Percentiles rank a stretch among this genome's conserved stretches.
Evolutionary conservation across 2,113 vertebrate species (phyloP).

Genomic region (Polypterus bichir): DNA sequence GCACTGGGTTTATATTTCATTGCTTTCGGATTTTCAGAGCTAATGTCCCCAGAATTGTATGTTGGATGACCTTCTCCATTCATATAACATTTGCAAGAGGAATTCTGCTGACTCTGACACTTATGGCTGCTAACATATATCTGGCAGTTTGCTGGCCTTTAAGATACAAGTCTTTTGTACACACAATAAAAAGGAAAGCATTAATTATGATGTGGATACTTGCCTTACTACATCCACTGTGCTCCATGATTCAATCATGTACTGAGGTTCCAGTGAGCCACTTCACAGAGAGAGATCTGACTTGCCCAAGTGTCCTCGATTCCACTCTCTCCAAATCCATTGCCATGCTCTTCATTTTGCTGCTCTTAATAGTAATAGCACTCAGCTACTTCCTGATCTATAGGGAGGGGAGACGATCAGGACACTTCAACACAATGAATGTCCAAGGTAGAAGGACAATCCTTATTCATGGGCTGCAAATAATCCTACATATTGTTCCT

Average conservation of each 20-base stretch:
- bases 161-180: constrained; percentile 12
- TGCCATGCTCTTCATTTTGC: constrained; percentile 28
- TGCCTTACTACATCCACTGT: constrained; percentile 28
- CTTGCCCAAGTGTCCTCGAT: constrained; percentile 23
- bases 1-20: constrained; percentile 24
- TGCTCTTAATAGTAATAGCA: constrained; percentile 21
- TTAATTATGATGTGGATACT: constrained; percentile 20
- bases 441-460: constrained; percentile 33
- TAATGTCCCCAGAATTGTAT: constrained; percentile 20
- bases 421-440: constrained; percentile 42
- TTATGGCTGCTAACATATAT: constrained; percentile 37
- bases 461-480: constrained; percentile 37
- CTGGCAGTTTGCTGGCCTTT: constrained; percentile 34
- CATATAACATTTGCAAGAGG: constrained; percentile 34
- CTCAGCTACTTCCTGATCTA: constrained; percentile 34
- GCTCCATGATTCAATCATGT: constrained; percentile 23
- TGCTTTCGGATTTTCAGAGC: constrained; percentile 18
- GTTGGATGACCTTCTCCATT: constrained; percentile 35
- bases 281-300: constrained; percentile 19
- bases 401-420: constrained; percentile 31
- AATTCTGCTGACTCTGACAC: constrained; percentile 35
- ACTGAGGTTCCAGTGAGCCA: constrained; percentile 10
- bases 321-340: constrained; percentile 21
- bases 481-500: constrained; percentile 41
- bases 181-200: constrained; percentile 19